Percentiles rank a stretch among this genome's conserved stretches.
phyloP scores from a whole-genome alignment of 2,797 vertebrate genomes.

The Xenopus petersii region DNA sequence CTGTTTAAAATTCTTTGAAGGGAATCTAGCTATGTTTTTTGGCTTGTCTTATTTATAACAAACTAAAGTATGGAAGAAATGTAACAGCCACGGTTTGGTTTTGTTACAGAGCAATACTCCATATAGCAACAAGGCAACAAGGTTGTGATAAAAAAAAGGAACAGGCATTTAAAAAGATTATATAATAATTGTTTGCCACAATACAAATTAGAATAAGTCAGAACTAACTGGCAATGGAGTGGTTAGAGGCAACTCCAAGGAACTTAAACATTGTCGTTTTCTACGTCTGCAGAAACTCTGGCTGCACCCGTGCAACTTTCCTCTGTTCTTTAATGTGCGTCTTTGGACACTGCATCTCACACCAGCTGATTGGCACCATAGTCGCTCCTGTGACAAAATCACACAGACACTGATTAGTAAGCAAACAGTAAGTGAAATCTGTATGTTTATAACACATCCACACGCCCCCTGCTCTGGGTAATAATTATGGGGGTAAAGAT shows the following conservation, averaged over 20 bases:
- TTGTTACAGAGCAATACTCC: too few species aligned
- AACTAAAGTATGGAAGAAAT: not conserved
- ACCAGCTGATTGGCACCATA: conserved; percentile 98
- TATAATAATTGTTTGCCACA: too few species aligned
- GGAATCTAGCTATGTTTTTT: too few species aligned
- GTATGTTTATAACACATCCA: too few species aligned
- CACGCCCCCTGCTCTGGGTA: too few species aligned
- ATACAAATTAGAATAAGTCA: not conserved
- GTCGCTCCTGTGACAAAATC: conserved; percentile 73
- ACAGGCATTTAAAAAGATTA: too few species aligned
- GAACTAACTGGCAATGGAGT: conserved; percentile 15
- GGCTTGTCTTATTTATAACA: too few species aligned
- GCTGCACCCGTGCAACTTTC: conserved; percentile 94
- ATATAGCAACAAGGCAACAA: not conserved
- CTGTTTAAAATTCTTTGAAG: too few species aligned
- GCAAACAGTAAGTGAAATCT: too few species aligned
- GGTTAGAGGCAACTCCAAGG: not conserved
- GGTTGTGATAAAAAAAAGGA: not conserved
- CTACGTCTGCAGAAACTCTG: conserved; percentile 88
- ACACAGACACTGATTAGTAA: not conserved
- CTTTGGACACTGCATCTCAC: conserved; percentile 95
- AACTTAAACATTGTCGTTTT: not conserved
- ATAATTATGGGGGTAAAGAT: too few species aligned
- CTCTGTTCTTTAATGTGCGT: conserved; percentile 90
- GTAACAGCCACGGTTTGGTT: not conserved